A percentile compares a stretch with the other conserved stretches of the same genome.
Conservation (phyloP, 2,113 vertebrate species). For the Malurus alboscapulatus region DNA sequence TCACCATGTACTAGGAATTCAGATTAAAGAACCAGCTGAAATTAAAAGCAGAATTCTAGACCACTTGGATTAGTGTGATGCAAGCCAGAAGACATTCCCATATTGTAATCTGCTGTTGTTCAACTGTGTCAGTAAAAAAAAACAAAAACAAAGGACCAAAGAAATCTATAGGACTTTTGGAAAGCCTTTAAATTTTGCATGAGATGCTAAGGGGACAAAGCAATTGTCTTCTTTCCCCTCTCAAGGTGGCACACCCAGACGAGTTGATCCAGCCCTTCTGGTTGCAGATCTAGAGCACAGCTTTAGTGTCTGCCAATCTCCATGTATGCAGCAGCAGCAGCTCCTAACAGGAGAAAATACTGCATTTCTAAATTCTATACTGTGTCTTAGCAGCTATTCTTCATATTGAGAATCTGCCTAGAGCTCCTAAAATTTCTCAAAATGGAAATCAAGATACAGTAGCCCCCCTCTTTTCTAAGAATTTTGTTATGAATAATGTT, state of each 20-base stretch:
- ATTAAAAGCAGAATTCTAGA: conserved; percentile 8
- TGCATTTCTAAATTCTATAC: not conserved
- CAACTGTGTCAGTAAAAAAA: not conserved
- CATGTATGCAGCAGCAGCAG: not conserved
- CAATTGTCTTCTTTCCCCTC: not conserved
- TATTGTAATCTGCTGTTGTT: not conserved
- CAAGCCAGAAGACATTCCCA: not conserved
- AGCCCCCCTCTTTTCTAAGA: not conserved
- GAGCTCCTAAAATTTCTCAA: not conserved
- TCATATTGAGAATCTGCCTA: not conserved
- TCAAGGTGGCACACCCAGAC: not conserved
- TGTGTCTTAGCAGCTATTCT: not conserved
- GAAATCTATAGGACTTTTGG: not conserved
- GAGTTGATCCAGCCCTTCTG: not conserved
- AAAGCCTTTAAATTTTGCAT: not conserved
- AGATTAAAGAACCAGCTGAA: not conserved
- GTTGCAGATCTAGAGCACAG: not conserved
- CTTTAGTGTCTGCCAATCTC: not conserved
- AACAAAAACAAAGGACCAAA: not conserved
- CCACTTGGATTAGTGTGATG: not conserved
- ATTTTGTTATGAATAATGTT: not conserved
- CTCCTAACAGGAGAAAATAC: not conserved
- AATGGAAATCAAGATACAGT: not conserved
- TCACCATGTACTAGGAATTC: not conserved
- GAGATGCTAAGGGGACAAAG: not conserved